phyloP scores from a whole-genome alignment of 2,888 invertebrate genomes.

The Eumerus sabulonum region DNA sequence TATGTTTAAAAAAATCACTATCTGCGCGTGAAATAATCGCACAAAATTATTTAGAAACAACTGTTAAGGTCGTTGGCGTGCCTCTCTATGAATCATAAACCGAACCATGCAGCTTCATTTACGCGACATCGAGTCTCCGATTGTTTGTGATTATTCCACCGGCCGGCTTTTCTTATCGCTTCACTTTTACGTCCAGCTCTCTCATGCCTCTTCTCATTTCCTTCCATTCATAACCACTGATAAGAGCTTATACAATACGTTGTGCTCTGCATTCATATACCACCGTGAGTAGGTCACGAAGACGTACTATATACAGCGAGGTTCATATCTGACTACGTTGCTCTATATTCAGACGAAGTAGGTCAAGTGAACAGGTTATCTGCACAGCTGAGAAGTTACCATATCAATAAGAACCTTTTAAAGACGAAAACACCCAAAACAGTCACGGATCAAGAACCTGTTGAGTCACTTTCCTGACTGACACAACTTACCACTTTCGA shows the following conservation, averaged over 20 bases:
- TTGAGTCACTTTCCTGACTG: too few relatives aligned
- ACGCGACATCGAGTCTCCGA: slow-evolving; percentile 25
- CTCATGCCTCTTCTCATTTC: not conserved
- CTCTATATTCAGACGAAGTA: slow-evolving; percentile 13
- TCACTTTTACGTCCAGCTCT: not conserved
- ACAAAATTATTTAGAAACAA: not conserved
- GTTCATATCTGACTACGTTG: slow-evolving; percentile 4
- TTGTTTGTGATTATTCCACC: slow-evolving; percentile 29
- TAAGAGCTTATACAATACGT: slow-evolving; percentile 13
- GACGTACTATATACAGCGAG: not conserved
- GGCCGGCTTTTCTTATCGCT: slow-evolving; percentile 48
- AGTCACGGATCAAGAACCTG: too few relatives aligned
- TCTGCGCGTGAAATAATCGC: not conserved
- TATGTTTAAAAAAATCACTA: too few relatives aligned
- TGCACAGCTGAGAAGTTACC: not conserved
- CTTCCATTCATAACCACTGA: not conserved
- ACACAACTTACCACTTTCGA: slow-evolving; percentile 80
- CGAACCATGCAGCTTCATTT: slow-evolving; percentile 3
- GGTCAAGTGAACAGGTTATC: slow-evolving; percentile 23
- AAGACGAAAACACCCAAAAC: too few relatives aligned
- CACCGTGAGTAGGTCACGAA: slow-evolving; percentile 34
- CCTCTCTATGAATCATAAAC: slow-evolving; percentile 32
- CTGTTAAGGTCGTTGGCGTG: not conserved
- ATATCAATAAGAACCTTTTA: too few relatives aligned
- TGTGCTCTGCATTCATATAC: not conserved